Conservation (phyloP, 2,888 invertebrate species). For the Melanostoma scalare region DNA sequence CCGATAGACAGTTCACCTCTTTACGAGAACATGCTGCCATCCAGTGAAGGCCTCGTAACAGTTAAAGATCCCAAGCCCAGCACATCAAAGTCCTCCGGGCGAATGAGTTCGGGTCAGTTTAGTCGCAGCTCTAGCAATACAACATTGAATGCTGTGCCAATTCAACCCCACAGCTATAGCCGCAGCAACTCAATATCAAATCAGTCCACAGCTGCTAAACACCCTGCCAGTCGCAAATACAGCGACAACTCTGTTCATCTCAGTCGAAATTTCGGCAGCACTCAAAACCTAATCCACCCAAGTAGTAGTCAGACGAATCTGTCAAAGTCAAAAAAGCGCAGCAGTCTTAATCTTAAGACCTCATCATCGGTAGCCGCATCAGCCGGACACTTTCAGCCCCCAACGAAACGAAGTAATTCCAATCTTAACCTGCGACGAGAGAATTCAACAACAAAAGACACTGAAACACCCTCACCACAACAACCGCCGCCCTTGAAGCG, state of each 20-base stretch:
- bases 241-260: slow-evolving; percentile 78
- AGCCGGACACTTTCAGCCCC: slow-evolving; percentile 53
- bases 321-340: slow-evolving; percentile 81
- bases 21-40: slow-evolving; percentile 75
- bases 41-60: slow-evolving; percentile 57
- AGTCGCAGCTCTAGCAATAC: slow-evolving; percentile 79
- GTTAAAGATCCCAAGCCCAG: slow-evolving; percentile 61
- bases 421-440: slow-evolving; percentile 80
- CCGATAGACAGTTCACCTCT: slow-evolving; percentile 74
- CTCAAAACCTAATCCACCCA: slow-evolving; percentile 81
- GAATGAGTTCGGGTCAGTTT: slow-evolving; percentile 76
- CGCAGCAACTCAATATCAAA: slow-evolving; percentile 80
- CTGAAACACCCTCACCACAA: slow-evolving; percentile 63
- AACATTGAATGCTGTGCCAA: slow-evolving; percentile 60
- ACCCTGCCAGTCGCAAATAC: slow-evolving; percentile 76
- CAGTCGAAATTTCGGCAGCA: slow-evolving; percentile 81
- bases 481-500: slow-evolving; percentile 69
- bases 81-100: slow-evolving; percentile 74
- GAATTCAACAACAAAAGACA: slow-evolving; percentile 75
- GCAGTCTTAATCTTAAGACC: slow-evolving; percentile 80
- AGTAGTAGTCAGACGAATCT: slow-evolving; percentile 79
- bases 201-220: slow-evolving; percentile 73
- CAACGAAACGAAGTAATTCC: slow-evolving; percentile 79
- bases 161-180: slow-evolving; percentile 77
- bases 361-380: slow-evolving; percentile 70